Percentiles rank a stretch among this genome's conserved stretches.
Evolutionary conservation across 2,888 invertebrate species (phyloP).

Genomic region (Keiferia lycopersicella): DNA sequence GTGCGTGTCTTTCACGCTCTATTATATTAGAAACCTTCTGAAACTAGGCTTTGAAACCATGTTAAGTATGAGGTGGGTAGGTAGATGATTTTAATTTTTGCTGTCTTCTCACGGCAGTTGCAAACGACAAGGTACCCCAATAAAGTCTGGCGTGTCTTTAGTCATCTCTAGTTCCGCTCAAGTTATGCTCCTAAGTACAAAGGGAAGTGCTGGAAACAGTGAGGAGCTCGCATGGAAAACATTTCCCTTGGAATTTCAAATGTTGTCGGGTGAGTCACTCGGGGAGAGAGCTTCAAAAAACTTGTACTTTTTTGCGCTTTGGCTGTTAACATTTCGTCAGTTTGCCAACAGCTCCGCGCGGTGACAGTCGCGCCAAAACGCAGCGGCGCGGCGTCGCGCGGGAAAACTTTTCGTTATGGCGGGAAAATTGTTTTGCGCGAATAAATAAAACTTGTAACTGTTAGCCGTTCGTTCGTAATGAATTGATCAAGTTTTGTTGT

Average conservation of each 20-base stretch:
- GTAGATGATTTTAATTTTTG: too few relatives aligned
- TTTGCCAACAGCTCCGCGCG: conserved; percentile 28
- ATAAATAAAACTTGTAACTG: conserved; percentile 28
- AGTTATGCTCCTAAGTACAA: not conserved
- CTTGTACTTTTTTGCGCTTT: not conserved
- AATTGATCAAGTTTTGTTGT: conserved; percentile 36
- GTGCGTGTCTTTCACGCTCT: too few relatives aligned
- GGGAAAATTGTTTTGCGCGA: conserved; percentile 50
- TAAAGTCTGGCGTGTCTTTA: not conserved
- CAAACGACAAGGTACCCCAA: too few relatives aligned
- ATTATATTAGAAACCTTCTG: too few relatives aligned
- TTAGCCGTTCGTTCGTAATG: conserved; percentile 30
- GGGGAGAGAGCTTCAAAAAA: conserved; percentile 17
- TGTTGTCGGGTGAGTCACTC: conserved; percentile 24
- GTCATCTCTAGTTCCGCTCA: not conserved
- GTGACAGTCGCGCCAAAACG: conserved; percentile 51
- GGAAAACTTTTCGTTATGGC: conserved; percentile 68
- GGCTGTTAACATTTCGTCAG: conserved; percentile 17
- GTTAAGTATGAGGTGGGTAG: too few relatives aligned
- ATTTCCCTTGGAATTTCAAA: not conserved
- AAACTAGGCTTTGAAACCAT: too few relatives aligned
- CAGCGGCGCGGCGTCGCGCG: conserved; percentile 41
- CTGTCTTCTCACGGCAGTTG: too few relatives aligned
- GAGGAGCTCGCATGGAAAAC: not conserved
- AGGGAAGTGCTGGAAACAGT: not conserved